Evolutionary conservation across 2,113 vertebrate genomes (phyloP), one percentile per base, ranked within the genome.

Genomic region (Brachypteracias leptosomus): DNA sequence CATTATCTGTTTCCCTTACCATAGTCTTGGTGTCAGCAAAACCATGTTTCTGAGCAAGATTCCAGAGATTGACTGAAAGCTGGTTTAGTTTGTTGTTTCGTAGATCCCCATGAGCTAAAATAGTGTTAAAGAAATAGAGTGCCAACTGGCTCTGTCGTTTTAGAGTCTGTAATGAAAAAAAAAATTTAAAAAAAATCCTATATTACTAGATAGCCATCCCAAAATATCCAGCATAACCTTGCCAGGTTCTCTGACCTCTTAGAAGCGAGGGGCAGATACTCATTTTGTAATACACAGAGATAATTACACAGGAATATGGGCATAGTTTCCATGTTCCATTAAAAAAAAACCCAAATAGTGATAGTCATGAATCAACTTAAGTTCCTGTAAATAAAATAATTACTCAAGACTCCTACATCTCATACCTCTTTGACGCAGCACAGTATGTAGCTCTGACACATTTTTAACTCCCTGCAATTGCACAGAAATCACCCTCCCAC

Each of bases 51-150:
- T 99, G 99, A 63, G 99, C 98, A 57, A 99, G 98, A 83, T 99
- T 99, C 99, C 99, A 99, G 93, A 99, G 98, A 80, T 98, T 99
- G 80, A 99, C 98, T 0, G 98, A 96, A 21, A 99, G 98, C 98
- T 99, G 99, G 95, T 99, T 99, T 73, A 99, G 98, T 94, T 98
- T 99, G 96, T 99, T 99, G 98, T 99, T 99, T 9, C 98, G 97
- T 55, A 99, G 98, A 95, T 99, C 99, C 6, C 98, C 99, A 0
- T 99, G 99, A 77, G 98, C 98, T 96, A 99, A n/a, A 85, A 99
- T 98, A 73, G 98, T 98, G 18, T 98, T 98, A 29, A 99, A 99
- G 94, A 99, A 98, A n/a, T 97, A 98, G 73, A 99, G 98, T 11
- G 99, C 99, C 88, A 99, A 38, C 46, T 96, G 71, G 73, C 98